Conservation (phyloP, 2,797 vertebrate genomes). For the Channa striata region DNA sequence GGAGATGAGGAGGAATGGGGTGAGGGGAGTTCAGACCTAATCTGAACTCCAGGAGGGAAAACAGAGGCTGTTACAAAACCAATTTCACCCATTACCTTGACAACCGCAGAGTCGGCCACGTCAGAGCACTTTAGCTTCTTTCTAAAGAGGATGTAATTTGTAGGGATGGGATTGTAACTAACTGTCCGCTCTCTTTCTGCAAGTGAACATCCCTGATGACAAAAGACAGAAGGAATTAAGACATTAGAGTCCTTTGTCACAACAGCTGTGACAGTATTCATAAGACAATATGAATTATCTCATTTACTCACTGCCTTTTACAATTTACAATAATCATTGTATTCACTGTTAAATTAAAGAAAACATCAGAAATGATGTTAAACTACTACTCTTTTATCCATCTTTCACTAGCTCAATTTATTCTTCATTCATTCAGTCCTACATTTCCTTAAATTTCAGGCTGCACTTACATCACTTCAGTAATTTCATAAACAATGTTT, state of each 20-base stretch:
- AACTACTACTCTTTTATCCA: too few relatives aligned
- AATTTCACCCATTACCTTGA: slow-evolving; percentile 64
- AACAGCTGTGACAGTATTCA: not conserved
- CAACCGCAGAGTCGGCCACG: slow-evolving; percentile 36
- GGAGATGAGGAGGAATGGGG: slow-evolving; percentile 3
- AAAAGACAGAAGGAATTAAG: not conserved
- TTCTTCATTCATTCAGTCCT: too few relatives aligned
- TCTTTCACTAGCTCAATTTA: too few relatives aligned
- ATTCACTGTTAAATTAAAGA: too few relatives aligned
- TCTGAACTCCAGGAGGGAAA: slow-evolving; percentile 48
- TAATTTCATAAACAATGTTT: not conserved
- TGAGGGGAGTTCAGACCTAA: slow-evolving; percentile 23
- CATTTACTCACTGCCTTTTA: not conserved
- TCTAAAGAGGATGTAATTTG: slow-evolving; percentile 12
- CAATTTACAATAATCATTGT: too few relatives aligned
- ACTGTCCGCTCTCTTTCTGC: not conserved
- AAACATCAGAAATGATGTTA: too few relatives aligned
- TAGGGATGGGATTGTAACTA: slow-evolving; percentile 4
- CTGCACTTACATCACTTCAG: too few relatives aligned
- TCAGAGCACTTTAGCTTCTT: slow-evolving; percentile 40
- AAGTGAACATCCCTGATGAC: not conserved
- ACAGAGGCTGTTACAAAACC: slow-evolving; percentile 47
- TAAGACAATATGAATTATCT: not conserved
- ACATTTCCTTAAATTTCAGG: too few relatives aligned
- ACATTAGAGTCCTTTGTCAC: not conserved